phyloP scores from a whole-genome alignment of 2,888 invertebrate species.

The Didymodactylos carnosus region DNA sequence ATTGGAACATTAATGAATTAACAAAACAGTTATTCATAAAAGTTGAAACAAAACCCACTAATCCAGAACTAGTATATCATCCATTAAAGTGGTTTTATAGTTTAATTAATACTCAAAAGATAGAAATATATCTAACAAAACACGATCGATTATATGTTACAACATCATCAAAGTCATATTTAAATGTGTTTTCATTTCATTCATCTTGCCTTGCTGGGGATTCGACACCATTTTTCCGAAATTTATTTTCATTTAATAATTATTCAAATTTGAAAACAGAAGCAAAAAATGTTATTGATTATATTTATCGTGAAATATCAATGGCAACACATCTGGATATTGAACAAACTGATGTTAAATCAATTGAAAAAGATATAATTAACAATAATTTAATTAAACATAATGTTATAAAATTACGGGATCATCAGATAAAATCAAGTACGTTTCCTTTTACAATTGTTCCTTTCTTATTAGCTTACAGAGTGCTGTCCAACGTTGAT shows the following conservation, averaged over 20 bases:
- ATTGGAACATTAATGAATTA: not conserved
- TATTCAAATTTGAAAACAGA: not conserved
- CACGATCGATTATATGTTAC: not conserved
- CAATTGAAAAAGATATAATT: no score
- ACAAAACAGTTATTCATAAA: not conserved
- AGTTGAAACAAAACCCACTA: not conserved
- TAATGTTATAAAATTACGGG: not conserved
- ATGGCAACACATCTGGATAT: not conserved
- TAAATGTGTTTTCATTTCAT: not conserved
- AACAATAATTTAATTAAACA: not conserved
- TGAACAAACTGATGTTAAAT: no score
- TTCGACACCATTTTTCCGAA: not conserved
- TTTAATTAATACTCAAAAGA: not conserved
- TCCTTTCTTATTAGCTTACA: no score
- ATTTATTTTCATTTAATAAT: not conserved
- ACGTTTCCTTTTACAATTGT: no score
- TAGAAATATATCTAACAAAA: not conserved
- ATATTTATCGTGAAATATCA: not conserved
- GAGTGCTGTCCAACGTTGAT: no score
- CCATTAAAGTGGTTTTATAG: not conserved
- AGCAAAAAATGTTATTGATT: not conserved
- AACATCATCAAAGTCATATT: not conserved
- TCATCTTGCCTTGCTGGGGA: not conserved
- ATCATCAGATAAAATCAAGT: not conserved
- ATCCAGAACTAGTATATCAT: not conserved